These are phyloP conservation scores for Drosophila takahashii DNA, from an alignment of 1,140 invertebrate species.

Conservation along the genomic window DNA sequence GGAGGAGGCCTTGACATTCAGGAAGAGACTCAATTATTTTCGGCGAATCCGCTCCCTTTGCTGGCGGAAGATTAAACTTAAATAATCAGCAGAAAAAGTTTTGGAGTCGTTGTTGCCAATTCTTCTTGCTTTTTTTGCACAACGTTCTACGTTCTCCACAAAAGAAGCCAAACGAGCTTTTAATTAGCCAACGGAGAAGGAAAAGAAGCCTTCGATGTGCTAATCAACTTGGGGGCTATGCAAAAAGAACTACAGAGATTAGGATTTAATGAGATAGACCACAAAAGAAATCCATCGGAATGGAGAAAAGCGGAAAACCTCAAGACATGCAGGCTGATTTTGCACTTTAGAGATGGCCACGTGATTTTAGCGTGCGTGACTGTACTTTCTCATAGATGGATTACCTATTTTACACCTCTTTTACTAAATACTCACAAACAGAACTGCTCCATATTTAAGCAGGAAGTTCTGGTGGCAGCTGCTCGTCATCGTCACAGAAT, in stretches of 20 bases:
- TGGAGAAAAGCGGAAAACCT: neutral
- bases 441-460: constrained; percentile 1
- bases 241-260: constrained; percentile 31
- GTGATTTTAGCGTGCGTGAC: neutral
- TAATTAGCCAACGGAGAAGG: constrained; percentile 40
- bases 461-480: constrained; percentile 34
- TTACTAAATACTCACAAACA: neutral
- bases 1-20: constrained; percentile 47
- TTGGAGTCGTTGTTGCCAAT: constrained; percentile 4
- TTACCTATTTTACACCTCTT: neutral
- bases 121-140: neutral
- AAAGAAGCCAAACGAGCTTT: constrained; percentile 58
- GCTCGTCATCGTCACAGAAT: constrained; percentile 40
- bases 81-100: constrained; percentile 49
- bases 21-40: constrained; percentile 45
- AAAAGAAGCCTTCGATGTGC: constrained; percentile 50
- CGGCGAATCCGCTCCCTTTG: constrained; percentile 3
- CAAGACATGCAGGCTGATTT: constrained; percentile 7
- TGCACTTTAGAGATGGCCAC: neutral
- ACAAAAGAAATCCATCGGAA: constrained; percentile 36
- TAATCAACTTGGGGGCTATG: constrained; percentile 44
- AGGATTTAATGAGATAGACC: constrained; percentile 37
- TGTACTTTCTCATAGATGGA: no score
- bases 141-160: neutral
- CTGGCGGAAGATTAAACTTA: constrained; percentile 34